Evolutionary conservation across 2,797 vertebrate genomes (phyloP).

Genomic region (Rhinichthys osculus): DNA sequence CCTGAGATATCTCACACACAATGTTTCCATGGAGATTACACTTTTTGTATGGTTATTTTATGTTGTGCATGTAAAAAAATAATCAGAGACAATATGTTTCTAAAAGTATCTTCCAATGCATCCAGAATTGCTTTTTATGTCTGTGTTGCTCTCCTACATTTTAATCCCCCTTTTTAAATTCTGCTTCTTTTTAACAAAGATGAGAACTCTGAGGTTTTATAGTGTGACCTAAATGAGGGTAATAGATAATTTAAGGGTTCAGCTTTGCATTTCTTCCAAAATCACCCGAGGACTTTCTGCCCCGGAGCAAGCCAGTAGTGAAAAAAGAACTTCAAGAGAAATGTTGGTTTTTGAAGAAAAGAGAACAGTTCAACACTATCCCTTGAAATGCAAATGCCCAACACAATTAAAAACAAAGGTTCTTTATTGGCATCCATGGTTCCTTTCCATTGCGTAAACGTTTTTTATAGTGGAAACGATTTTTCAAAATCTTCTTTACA

Average conservation of each 20-base stretch:
- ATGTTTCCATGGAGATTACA: slow-evolving; percentile 51
- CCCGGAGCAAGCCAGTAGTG: background rate
- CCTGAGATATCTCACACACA: slow-evolving; percentile 42
- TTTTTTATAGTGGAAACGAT: background rate
- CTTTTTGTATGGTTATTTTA: background rate
- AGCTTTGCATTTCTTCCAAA: slow-evolving; percentile 27
- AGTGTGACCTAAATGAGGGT: slow-evolving; percentile 29
- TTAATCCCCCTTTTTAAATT: slow-evolving; percentile 2
- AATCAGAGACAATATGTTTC: background rate
- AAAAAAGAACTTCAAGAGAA: background rate
- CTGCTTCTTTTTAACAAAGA: background rate
- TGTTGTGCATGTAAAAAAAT: slow-evolving; percentile 22
- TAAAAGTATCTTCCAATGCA: background rate
- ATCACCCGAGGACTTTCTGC: slow-evolving; percentile 11
- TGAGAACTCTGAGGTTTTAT: slow-evolving; percentile 23
- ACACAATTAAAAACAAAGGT: background rate
- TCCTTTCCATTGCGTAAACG: background rate
- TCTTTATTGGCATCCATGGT: background rate
- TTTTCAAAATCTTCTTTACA: background rate
- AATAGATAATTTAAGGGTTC: slow-evolving; percentile 39
- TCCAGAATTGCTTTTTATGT: background rate
- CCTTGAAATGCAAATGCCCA: background rate
- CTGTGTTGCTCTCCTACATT: background rate
- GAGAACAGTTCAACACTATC: background rate
- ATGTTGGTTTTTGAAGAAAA: background rate